These are phyloP conservation scores for Glyphotaelius pellucidus DNA, from an alignment of 2,888 invertebrate genomes.

Conservation along the genomic window DNA sequence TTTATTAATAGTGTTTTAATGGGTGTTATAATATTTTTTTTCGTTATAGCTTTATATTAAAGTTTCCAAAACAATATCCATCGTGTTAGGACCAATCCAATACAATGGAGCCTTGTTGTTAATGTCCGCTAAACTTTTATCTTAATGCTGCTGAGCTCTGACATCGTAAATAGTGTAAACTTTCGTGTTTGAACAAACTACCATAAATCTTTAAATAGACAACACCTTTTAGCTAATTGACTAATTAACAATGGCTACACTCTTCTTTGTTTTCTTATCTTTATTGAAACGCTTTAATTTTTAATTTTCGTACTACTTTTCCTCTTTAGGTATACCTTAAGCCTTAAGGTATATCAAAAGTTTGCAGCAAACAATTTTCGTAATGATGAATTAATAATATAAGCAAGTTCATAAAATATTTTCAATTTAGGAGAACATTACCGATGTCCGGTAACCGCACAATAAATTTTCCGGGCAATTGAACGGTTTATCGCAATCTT, in stretches of 20 bases:
- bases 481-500: background rate
- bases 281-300: background rate
- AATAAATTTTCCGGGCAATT: background rate
- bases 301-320: background rate
- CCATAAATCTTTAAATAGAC: background rate
- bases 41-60: background rate
- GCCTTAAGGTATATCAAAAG: background rate
- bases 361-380: background rate
- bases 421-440: background rate
- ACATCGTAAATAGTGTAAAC: background rate
- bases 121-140: background rate
- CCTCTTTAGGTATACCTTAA: background rate
- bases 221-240: constrained; percentile 2
- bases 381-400: background rate
- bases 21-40: background rate
- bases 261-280: background rate
- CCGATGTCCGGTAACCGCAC: background rate
- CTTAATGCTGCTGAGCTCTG: background rate
- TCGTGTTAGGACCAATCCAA: background rate
- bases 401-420: background rate
- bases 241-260: background rate
- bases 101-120: background rate
- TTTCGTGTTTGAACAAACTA: background rate
- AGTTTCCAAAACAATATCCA: background rate
- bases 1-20: too few relatives aligned